phyloP scores from a whole-genome alignment of 2,888 invertebrate species.

The Temnothorax rugatulus region DNA sequence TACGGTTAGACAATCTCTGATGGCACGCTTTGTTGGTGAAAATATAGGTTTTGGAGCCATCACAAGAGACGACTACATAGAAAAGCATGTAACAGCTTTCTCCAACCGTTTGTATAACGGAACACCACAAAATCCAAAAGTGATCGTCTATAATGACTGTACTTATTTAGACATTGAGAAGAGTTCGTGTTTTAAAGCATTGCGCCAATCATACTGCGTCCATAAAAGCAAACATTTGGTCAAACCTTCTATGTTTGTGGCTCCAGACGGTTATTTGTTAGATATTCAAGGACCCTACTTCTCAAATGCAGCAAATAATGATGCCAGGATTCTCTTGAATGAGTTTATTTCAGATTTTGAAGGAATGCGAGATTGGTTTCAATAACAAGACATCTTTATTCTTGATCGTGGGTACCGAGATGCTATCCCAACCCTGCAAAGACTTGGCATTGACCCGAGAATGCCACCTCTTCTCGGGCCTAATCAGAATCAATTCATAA shows the following conservation, averaged over 20 bases:
- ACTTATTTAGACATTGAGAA: slow-evolving; percentile 49
- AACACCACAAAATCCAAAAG: slow-evolving; percentile 26
- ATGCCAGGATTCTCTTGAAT: neutral
- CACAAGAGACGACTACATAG: slow-evolving; percentile 3
- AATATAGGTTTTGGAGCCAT: slow-evolving; percentile 30
- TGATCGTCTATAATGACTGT: slow-evolving; percentile 50
- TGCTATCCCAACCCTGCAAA: slow-evolving; percentile 45
- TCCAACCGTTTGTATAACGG: slow-evolving; percentile 19
- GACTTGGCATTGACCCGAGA: neutral
- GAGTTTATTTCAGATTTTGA: neutral
- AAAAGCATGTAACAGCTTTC: slow-evolving; percentile 20
- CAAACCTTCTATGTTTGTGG: slow-evolving; percentile 63
- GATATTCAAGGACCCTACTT: slow-evolving; percentile 52
- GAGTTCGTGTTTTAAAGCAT: slow-evolving; percentile 36
- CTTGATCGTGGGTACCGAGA: neutral
- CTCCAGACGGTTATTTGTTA: slow-evolving; percentile 61
- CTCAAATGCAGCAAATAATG: neutral
- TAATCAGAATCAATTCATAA: slow-evolving; percentile 15
- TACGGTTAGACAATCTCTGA: slow-evolving; percentile 22
- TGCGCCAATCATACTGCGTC: slow-evolving; percentile 42
- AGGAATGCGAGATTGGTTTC: neutral
- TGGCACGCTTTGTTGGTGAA: neutral
- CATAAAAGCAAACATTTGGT: slow-evolving; percentile 63
- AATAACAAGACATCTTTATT: neutral
- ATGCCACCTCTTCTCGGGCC: neutral